Evolutionary conservation across 1,140 invertebrate species (phyloP), one percentile per base, ranked within the genome.

Genomic region (Orchesella cincta): DNA sequence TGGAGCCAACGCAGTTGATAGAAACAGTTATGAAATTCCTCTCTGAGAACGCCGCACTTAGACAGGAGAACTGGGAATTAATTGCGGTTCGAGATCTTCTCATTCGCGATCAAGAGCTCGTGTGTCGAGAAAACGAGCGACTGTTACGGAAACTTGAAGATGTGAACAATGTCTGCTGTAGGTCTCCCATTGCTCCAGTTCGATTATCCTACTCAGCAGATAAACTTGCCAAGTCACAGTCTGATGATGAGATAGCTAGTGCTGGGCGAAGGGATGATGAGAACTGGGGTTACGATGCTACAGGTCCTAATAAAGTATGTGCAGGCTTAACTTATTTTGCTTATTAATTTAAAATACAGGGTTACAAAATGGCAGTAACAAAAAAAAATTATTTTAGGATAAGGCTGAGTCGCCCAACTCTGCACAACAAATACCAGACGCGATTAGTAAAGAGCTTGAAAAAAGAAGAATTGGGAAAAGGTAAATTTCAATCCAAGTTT

Each of bases 71-170:
- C 85, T 88, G 91, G 20, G 94, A 97, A 78, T 86, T 97, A 26
- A 95, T 94, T 84, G 87, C 89, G 1, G 89, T 92, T 0, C 87
- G 93, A 73, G 94, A 97, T 81, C 88, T 92, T 52, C 87, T 96
- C 31, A 88, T 95, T 64, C 86, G 94, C 51, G 95, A 98, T 84
- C 94, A 97, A 83, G 94, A 97, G 84, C 84, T 94, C 3, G 91
- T 97, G 16, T 95, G 93, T 83, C 87, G 93, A 76, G 95, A 98
- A 84, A 97, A 97, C 83, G 95, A 97, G 85, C 86, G 93, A 31
- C 86, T 98, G 26, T 85, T 94, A 23, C 93, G 92, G 82, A 94
- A 95, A 86, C 85, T 97, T 18, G 94, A 96, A 85, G 93, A 94
- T 85, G 91, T 93, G 20, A 93, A 93, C 84, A 93, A 91, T 78